Evolutionary conservation across 2,113 vertebrate species (phyloP), one percentile per base, ranked within the genome.

Genomic region (Xenopus borealis): DNA sequence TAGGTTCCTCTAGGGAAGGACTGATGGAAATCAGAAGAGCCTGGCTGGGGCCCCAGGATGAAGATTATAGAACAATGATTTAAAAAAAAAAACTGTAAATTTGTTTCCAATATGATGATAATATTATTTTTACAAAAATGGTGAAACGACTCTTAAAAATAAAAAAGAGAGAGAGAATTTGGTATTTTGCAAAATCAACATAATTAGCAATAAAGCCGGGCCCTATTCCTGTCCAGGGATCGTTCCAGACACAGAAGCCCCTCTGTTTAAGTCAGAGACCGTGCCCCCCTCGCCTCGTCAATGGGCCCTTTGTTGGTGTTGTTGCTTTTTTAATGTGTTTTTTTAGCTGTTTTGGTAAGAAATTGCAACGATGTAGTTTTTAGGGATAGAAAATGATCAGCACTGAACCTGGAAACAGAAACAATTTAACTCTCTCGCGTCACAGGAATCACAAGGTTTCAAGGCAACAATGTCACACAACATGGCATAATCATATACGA

Each of bases 281-380:
- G 71, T 81, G 81, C 83, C 83, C 23, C 23, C 1, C 1, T 27
- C 23, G 23, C 23, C 3, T 1, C 23, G 2, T 94, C 91, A 97
- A 98, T 89, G 88, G 83, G 81, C 79, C 88, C 90, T 95, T 97
- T 97, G 95, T 98, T 91, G 87, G 80, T 78, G 44, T 40, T 27
- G 23, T 40, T 33, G 3, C 7, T 33, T 33, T 7, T 40, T 40
- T 3, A 40, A 40, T 40, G 33, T 9, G 7, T 40, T 27, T 27
- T 16, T 12, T 50, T 79, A 45, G 87, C 86, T 94, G 93, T 94
- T 96, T 96, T 88, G 86, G 91, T 91, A 93, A 91, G 93, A 95
- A 96, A 94, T 90, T 88, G 90, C 93, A 91, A 90, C 89, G 91
- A 90, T 94, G 94, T 94, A 92, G 84, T 92, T 89, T 94, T 95